Base-by-base conservation (phyloP, 1,140 invertebrate species). In the Caenorhabditis brenneri region DNA sequence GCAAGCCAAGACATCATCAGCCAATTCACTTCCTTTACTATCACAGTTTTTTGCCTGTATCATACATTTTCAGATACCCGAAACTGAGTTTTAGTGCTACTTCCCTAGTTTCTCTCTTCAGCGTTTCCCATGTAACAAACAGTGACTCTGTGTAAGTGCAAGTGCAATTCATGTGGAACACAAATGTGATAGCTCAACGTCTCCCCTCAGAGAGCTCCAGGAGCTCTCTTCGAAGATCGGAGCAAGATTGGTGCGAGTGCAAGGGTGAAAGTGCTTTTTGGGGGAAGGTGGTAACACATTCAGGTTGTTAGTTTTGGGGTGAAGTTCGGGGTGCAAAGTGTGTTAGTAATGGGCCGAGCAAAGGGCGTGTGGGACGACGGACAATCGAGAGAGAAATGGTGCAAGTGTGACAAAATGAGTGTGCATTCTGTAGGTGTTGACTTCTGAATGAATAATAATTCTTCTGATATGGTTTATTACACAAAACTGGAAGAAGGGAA, bases 341-440 rank as follows among this genome's bases (percentile, higher is more conserved):
- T 74, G 65, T 74, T 74, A 74, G 65, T 74, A 74, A 19, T 1
- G 29, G 36, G 36, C 10, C n/a, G n/a, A 16, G 29, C n/a, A n/a
- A 9, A 74, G 36, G 16, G 65, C 36, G 12, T 15, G 27, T 12
- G 29, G 36, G 65, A 42, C 36, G 65, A 42, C n/a, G 33, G 65
- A 74, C 65, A 74, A 42, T 74, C 65, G 65, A 15, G 65, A 74
- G 65, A 15, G 65, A 74, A 42, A 74, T 74, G 65, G 65, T 74
- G 65, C 65, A 42, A 74, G 65, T 74, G 65, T 22, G 36, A 36
- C 15, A n/a, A 36, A 27, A 27, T 42, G 39, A 12, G 39, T 65
- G 58, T 19, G 58, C n/a, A n/a, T n/a, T n/a, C n/a, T n/a, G n/a
- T n/a, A n/a, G n/a, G 60, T 16, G 22, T 27, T n/a, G 36, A 36